Conservation (phyloP, 2,113 vertebrate species). For the Melanerpes formicivorus region DNA sequence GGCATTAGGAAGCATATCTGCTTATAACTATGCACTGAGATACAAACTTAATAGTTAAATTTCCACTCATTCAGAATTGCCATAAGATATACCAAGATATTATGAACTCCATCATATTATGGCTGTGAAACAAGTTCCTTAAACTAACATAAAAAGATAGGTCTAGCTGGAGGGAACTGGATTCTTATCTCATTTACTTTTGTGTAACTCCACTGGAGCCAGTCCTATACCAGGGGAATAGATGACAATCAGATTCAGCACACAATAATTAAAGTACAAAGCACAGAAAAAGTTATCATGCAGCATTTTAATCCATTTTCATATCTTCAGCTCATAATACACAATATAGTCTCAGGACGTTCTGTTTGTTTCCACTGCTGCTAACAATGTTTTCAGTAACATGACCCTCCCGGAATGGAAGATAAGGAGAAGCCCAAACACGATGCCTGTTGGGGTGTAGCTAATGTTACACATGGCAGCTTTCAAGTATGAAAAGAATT, state of each 20-base stretch:
- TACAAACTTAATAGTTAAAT: background rate
- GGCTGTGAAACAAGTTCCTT: background rate
- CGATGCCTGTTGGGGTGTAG: background rate
- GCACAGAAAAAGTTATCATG: background rate
- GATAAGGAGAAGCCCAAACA: background rate
- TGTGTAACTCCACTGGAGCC: background rate
- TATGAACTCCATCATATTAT: background rate
- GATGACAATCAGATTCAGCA: background rate
- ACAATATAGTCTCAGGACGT: background rate
- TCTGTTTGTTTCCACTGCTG: background rate
- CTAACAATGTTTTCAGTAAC: slow-evolving; percentile 19
- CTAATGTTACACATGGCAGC: background rate
- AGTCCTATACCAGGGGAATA: background rate
- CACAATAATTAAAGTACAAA: slow-evolving; percentile 27
- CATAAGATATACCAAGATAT: background rate
- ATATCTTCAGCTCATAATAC: background rate
- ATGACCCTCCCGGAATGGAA: background rate
- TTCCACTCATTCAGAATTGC: background rate
- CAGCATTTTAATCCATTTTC: slow-evolving; percentile 22
- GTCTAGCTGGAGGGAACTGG: background rate
- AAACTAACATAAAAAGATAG: background rate
- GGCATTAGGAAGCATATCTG: background rate
- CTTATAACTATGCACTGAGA: background rate
- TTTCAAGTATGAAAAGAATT: background rate
- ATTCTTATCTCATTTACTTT: background rate